Evolutionary conservation across 2,797 vertebrate genomes (phyloP).

Genomic region (Pipistrellus pygmaeus): DNA sequence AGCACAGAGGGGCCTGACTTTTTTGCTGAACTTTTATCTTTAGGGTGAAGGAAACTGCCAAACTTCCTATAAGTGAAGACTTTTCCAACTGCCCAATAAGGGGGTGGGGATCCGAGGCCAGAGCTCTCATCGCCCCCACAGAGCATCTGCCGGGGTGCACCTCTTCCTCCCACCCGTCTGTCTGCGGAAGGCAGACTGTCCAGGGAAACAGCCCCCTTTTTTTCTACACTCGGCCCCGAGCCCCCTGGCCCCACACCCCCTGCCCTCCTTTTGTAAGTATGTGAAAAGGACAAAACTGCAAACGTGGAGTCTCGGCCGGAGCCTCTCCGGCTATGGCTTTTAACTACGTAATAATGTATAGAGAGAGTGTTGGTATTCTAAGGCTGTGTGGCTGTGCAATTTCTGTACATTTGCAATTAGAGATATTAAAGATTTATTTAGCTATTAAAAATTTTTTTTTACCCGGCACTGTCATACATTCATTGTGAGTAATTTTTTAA

Average conservation of each 20-base stretch:
- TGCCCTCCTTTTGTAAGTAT: conserved; percentile 95
- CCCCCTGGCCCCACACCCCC: neutral
- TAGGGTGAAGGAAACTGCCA: conserved; percentile 77
- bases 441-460: conserved; percentile 90
- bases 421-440: conserved; percentile 99
- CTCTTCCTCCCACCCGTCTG: conserved; percentile 73
- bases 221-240: conserved; percentile 94
- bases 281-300: conserved; percentile 91
- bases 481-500: conserved; percentile 25
- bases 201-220: conserved; percentile 93
- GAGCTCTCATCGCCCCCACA: neutral
- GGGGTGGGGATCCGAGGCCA: conserved; percentile 51
- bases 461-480: neutral
- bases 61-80: conserved; percentile 66
- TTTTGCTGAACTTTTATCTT: conserved; percentile 46
- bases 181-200: conserved; percentile 86
- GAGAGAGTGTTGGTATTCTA: conserved; percentile 94
- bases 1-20: neutral
- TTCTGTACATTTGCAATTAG: conserved; percentile 99
- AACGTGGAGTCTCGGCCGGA: conserved; percentile 92
- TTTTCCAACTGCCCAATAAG: conserved; percentile 52
- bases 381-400: conserved; percentile 97
- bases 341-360: conserved; percentile 98
- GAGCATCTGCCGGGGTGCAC: conserved; percentile 84
- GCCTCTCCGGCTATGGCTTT: conserved; percentile 90